Evolutionary conservation across 2,888 invertebrate genomes (phyloP), one percentile per base, ranked within the genome.

Genomic region (Scaptomyza reducta): DNA sequence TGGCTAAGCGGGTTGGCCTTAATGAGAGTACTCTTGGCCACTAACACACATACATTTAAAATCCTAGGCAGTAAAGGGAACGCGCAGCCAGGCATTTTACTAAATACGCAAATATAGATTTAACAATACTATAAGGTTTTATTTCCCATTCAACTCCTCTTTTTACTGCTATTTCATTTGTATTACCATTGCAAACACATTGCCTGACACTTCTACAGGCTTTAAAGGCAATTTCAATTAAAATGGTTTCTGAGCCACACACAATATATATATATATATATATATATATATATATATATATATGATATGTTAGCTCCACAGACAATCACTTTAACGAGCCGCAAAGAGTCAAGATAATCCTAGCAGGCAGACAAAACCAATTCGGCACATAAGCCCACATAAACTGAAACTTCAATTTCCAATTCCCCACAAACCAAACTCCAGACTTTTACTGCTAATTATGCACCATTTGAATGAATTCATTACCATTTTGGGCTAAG

Each of bases 401-500:
- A 42, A 58, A 50, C 27, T 40, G 38, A 57, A 40, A 60, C 64
- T 67, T 58, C 74, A 73, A 68, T 57, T 54, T 13, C 33, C 58
- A 67, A 57, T 46, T 41, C 14, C 25, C 10, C 11, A 22, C 6
- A 60, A 27, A 22, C 33, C 46, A 31, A 27, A 40, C 35, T 62
- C 44, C 27, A 40, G 50, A 51, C 50, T 66, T 55, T 58, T 64
- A 44, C 54, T 56, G 81, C 78, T 87, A 84, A 82, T 87, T 82
- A 84, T 84, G 87, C 84, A 73, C 78, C 77, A 82, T 82, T 87
- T 77, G 84, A 82, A 86, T 77, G 68, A 87, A 82, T 83, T 84
- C 82, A 83, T 83, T 83, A 87, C 64, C 73, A 80, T 87, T 87
- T 69, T 70, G 63, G 63, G 59, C 73, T 75, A 70, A 82, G 69